A percentile compares a stretch with the other conserved stretches of the same genome.
Conservation (phyloP, 2,888 invertebrate species). For the Mechanitis mazaeus region DNA sequence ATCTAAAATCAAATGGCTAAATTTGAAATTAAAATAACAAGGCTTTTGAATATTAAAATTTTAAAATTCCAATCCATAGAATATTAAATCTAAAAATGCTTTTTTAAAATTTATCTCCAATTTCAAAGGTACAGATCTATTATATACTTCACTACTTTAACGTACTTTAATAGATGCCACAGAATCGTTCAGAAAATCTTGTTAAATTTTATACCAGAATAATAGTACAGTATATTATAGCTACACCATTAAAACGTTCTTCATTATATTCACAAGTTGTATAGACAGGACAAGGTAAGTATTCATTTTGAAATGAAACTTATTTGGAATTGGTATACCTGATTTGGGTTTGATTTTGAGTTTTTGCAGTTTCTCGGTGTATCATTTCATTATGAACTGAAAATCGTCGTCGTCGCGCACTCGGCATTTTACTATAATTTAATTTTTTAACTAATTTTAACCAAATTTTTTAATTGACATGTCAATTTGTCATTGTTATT, state of each 20-base stretch:
- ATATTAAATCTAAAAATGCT: too few species aligned
- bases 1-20: too few species aligned
- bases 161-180: not conserved
- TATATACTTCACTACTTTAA: not conserved
- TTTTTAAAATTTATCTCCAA: too few species aligned
- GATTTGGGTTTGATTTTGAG: constrained; percentile 44
- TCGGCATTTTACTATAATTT: constrained; percentile 51
- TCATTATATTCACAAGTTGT: not conserved
- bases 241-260: not conserved
- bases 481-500: constrained; percentile 17
- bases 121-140: too few species aligned
- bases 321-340: constrained; percentile 37
- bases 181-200: not conserved
- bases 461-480: constrained; percentile 22
- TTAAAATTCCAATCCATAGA: too few species aligned
- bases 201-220: not conserved
- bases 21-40: too few species aligned
- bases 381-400: constrained; percentile 56
- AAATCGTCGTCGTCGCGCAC: constrained; percentile 60
- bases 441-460: constrained; percentile 23
- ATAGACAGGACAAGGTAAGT: too few species aligned
- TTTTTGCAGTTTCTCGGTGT: constrained; percentile 38
- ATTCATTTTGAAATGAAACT: too few species aligned
- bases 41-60: too few species aligned
- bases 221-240: not conserved